Evolutionary conservation across 2,113 vertebrate species (phyloP).

Genomic region (Ctenomys sociabilis): DNA sequence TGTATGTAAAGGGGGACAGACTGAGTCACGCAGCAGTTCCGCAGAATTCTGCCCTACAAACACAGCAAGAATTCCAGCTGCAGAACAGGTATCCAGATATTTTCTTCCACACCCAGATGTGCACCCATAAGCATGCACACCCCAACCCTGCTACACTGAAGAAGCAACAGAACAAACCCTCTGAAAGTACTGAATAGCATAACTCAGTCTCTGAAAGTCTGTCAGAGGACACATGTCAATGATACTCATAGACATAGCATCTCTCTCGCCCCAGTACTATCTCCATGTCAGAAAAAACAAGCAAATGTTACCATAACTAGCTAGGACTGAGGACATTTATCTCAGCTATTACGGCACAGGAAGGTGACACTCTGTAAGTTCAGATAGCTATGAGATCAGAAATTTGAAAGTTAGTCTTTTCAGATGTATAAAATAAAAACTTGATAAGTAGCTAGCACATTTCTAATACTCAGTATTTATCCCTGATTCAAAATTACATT

Average conservation of each 20-base stretch:
- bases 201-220: constrained; percentile 48
- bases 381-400: constrained; percentile 54
- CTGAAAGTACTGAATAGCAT: constrained; percentile 34
- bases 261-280: constrained; percentile 13
- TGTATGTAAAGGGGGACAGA: background rate
- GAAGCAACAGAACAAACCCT: background rate
- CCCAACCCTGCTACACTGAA: background rate
- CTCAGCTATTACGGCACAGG: constrained; percentile 67
- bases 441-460: constrained; percentile 61
- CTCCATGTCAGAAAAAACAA: constrained; percentile 66
- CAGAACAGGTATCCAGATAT: too few relatives aligned
- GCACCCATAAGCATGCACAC: background rate
- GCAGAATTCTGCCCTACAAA: background rate
- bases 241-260: background rate
- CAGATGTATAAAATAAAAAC: constrained; percentile 53
- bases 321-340: constrained; percentile 6
- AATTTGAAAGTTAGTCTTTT: constrained; percentile 62
- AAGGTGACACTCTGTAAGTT: constrained; percentile 67
- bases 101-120: background rate
- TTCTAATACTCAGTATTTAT: constrained; percentile 34
- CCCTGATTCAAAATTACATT: constrained; percentile 1
- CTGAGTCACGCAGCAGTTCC: background rate
- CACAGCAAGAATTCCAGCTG: background rate
- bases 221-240: constrained; percentile 33
- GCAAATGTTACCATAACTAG: constrained; percentile 65